Evolutionary conservation across 64 coral and sea anemone species (phyloP).

Genomic region (Pachyseris speciosa): DNA sequence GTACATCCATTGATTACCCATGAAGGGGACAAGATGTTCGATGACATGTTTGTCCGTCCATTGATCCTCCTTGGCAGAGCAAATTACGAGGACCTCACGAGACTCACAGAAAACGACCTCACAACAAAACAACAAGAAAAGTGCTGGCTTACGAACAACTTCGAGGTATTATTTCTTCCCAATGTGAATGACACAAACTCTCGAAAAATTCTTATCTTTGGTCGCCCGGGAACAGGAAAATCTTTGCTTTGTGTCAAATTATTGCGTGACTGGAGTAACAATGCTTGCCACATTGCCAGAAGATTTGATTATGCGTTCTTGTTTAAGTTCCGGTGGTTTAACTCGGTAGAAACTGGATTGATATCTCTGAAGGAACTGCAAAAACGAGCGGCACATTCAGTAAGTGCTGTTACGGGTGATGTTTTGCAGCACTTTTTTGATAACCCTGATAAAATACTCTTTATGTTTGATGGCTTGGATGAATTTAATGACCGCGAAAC

Average conservation of each 20-base stretch:
- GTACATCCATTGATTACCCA: conserved; percentile 17
- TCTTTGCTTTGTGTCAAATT: conserved; percentile 23
- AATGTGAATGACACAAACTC: background rate
- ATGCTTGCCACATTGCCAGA: background rate
- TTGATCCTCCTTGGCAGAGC: conserved; percentile 22
- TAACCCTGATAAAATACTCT: conserved; percentile 24
- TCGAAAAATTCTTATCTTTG: conserved; percentile 34
- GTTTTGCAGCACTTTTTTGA: background rate
- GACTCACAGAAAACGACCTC: background rate
- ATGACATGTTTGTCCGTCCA: conserved; percentile 27
- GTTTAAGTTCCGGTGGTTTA: conserved; percentile 18
- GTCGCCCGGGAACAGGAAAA: conserved; percentile 50
- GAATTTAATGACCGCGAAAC: background rate
- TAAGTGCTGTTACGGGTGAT: background rate
- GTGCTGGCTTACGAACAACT: background rate
- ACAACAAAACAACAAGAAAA: background rate
- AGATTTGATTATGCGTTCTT: conserved; percentile 3
- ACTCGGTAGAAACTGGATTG: background rate
- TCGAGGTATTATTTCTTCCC: conserved; percentile 14
- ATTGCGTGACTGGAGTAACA: conserved; percentile 22
- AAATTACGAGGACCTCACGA: background rate
- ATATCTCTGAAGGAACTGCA: conserved; percentile 15
- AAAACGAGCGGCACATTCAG: background rate
- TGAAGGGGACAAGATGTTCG: background rate
- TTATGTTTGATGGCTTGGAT: no score